phyloP scores from a whole-genome alignment of 2,888 invertebrate species.

The Diarsia rubi region DNA sequence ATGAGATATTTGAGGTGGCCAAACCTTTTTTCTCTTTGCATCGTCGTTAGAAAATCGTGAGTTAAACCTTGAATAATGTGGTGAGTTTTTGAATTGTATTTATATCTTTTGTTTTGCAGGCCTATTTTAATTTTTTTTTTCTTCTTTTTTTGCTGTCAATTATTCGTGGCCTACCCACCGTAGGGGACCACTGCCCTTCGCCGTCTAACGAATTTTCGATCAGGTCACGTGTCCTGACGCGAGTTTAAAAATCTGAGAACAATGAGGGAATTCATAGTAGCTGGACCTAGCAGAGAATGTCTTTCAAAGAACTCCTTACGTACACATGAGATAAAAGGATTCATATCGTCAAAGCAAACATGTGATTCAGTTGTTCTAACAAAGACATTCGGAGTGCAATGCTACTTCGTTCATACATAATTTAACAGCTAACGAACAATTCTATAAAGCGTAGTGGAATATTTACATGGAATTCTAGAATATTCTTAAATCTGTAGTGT shows the following conservation, averaged over 20 bases:
- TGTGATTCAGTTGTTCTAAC: conserved; percentile 1
- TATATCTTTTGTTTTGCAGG: no score
- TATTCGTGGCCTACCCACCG: no score
- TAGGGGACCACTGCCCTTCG: no score
- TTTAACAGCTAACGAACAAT: conserved; percentile 23
- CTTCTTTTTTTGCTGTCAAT: no score
- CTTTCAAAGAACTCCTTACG: neutral
- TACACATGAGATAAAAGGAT: neutral
- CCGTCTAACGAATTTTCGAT: no score
- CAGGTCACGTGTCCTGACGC: no score
- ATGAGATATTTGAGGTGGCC: no score
- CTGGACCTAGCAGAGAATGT: neutral
- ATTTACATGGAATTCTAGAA: conserved; percentile 6
- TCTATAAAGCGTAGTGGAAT: conserved; percentile 2
- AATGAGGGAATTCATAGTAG: neutral
- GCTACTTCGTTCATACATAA: conserved; percentile 8
- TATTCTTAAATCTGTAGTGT: conserved; percentile 17
- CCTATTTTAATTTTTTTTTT: no score
- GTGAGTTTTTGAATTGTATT: no score
- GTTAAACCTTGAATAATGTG: no score
- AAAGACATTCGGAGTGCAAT: conserved; percentile 11
- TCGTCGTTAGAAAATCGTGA: no score
- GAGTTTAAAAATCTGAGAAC: neutral
- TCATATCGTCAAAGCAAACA: neutral
- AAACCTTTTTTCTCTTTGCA: no score